Conservation (phyloP, 2,113 vertebrate genomes). For the Thamnaconus septentrionalis region DNA sequence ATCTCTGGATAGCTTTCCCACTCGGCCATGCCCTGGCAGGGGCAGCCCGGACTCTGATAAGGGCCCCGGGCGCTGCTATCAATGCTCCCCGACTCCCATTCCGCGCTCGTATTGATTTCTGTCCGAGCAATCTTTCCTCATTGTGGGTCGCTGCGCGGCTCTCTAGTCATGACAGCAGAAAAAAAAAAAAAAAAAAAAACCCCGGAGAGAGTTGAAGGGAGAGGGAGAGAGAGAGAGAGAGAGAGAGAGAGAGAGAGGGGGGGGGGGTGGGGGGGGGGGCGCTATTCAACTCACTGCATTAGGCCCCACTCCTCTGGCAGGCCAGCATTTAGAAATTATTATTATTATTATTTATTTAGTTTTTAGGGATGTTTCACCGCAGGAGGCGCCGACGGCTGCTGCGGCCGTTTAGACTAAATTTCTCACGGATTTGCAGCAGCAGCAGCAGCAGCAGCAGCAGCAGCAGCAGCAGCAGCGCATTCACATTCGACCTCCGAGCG, state of each 20-base stretch:
- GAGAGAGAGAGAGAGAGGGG: background rate
- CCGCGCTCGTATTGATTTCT: constrained; percentile 86
- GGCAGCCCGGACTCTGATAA: constrained; percentile 76
- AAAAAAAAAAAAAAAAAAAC: constrained; percentile 34
- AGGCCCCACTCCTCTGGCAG: constrained; percentile 35
- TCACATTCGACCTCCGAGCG: no score
- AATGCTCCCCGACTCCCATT: constrained; percentile 78
- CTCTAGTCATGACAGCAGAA: constrained; percentile 74
- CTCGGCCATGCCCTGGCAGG: constrained; percentile 63
- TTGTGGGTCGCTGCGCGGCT: constrained; percentile 78
- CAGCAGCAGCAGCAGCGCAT: no score
- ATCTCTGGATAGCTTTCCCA: constrained; percentile 72
- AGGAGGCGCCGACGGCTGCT: no score
- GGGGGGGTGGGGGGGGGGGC: background rate
- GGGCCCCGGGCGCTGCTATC: constrained; percentile 76
- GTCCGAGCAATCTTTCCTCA: constrained; percentile 79
- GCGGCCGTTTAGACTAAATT: no score
- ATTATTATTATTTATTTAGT: no score
- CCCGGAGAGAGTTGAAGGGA: constrained; percentile 73
- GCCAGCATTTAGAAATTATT: no score
- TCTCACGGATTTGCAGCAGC: no score
- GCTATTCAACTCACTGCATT: constrained; percentile 55
- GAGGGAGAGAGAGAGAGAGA: constrained; percentile 42
- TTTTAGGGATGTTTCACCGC: no score
- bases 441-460: no score